These are phyloP conservation scores for Solenopsis fugax DNA, from an alignment of 1,140 invertebrate genomes.

Conservation along the genomic window DNA sequence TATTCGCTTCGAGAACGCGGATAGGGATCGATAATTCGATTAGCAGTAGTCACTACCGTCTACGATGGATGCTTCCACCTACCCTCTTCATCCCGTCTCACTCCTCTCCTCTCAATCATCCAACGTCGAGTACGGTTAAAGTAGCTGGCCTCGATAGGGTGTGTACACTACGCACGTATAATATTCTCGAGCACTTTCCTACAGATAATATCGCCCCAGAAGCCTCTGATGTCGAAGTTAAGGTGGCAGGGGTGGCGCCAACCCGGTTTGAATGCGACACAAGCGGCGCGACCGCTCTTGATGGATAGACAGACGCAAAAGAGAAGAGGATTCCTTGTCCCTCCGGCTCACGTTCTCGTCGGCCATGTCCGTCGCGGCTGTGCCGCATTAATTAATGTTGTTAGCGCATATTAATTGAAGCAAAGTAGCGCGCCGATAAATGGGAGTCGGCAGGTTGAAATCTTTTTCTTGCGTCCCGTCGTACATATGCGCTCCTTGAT, in stretches of 20 bases:
- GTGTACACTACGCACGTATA: slow-evolving; percentile 73
- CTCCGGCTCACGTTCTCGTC: slow-evolving; percentile 3
- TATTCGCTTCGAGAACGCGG: slow-evolving; percentile 68
- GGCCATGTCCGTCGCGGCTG: slow-evolving; percentile 37
- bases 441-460: slow-evolving; percentile 39
- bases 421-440: slow-evolving; percentile 69
- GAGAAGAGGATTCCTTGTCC: slow-evolving; percentile 42
- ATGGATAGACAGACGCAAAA: slow-evolving; percentile 55
- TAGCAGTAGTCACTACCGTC: slow-evolving; percentile 77
- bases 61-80: slow-evolving; percentile 60
- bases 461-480: slow-evolving; percentile 64
- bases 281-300: slow-evolving; percentile 36
- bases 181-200: slow-evolving; percentile 80
- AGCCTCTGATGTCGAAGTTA: slow-evolving; percentile 80
- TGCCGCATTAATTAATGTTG: slow-evolving; percentile 79
- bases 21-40: slow-evolving; percentile 81
- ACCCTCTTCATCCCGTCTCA: slow-evolving; percentile 36
- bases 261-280: slow-evolving; percentile 60
- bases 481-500: slow-evolving; percentile 27
- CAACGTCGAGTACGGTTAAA: slow-evolving; percentile 73
- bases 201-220: slow-evolving; percentile 76
- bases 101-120: slow-evolving; percentile 44
- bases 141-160: slow-evolving; percentile 66
- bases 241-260: slow-evolving; percentile 63
- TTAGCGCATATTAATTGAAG: slow-evolving; percentile 79